A percentile compares a stretch with the other conserved stretches of the same genome.
Conservation (phyloP, 2,888 invertebrate genomes). For the Antheraea yamamai region DNA sequence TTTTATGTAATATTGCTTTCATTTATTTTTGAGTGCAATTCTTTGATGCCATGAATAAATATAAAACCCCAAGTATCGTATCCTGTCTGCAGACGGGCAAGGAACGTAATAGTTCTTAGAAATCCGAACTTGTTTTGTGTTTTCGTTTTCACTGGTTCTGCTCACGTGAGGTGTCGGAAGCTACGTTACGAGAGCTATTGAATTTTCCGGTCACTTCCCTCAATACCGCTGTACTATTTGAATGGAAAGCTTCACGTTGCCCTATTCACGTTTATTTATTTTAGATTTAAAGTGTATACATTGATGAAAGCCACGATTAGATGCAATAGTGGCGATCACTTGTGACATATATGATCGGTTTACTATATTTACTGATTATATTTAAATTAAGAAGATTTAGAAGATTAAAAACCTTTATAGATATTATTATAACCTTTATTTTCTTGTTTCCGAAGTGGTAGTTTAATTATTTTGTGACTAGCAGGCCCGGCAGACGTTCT, state of each 20-base stretch:
- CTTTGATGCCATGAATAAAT: too few species aligned
- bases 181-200: constrained; percentile 45
- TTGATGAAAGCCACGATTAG: background rate
- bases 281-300: background rate
- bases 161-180: constrained; percentile 32
- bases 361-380: too few species aligned
- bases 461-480: too few species aligned
- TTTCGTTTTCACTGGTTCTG: background rate
- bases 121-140: background rate
- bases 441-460: too few species aligned
- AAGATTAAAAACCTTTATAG: too few species aligned
- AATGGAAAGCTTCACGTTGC: constrained; percentile 35
- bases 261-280: background rate
- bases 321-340: background rate
- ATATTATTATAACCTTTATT: too few species aligned
- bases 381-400: too few species aligned
- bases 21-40: too few species aligned
- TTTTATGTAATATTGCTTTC: too few species aligned
- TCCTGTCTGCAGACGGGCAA: background rate
- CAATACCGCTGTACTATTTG: constrained; percentile 45
- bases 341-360: background rate
- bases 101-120: background rate
- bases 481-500: too few species aligned
- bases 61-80: too few species aligned
- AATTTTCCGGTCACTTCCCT: constrained; percentile 60